These are phyloP conservation scores for Amblyraja radiata DNA, from an alignment of 2,797 vertebrate genomes.

Conservation along the genomic window DNA sequence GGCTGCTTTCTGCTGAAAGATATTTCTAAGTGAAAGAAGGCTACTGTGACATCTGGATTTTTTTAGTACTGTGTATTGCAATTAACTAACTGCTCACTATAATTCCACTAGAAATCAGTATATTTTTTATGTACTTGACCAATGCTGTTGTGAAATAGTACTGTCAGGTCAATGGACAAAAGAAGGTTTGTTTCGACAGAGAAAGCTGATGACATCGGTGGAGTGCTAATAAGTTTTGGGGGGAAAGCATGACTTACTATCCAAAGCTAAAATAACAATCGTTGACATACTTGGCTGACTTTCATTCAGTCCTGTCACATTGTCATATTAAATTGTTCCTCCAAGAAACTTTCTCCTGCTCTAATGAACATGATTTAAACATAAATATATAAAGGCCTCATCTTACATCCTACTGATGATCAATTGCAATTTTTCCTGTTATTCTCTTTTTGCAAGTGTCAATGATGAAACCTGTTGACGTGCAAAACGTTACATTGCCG, in stretches of 20 bases:
- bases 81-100: not conserved
- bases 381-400: not conserved
- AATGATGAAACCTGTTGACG: not conserved
- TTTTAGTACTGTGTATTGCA: not conserved
- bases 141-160: not conserved
- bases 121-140: not conserved
- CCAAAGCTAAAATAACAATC: not conserved
- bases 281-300: not conserved
- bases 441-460: slow-evolving; percentile 10
- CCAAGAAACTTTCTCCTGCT: not conserved
- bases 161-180: not conserved
- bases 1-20: not conserved
- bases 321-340: not conserved
- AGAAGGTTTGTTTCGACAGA: not conserved
- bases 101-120: not conserved
- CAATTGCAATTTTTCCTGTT: not conserved
- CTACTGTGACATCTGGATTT: not conserved
- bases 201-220: not conserved
- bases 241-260: not conserved
- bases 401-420: too few species aligned
- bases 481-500: not conserved
- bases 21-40: not conserved
- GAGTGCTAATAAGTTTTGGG: not conserved
- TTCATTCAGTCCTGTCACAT: not conserved
- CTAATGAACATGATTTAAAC: not conserved